Percentiles rank a stretch among this genome's conserved stretches.
phyloP scores from a whole-genome alignment of 2,113 vertebrate species.

The Pitta sordida region DNA sequence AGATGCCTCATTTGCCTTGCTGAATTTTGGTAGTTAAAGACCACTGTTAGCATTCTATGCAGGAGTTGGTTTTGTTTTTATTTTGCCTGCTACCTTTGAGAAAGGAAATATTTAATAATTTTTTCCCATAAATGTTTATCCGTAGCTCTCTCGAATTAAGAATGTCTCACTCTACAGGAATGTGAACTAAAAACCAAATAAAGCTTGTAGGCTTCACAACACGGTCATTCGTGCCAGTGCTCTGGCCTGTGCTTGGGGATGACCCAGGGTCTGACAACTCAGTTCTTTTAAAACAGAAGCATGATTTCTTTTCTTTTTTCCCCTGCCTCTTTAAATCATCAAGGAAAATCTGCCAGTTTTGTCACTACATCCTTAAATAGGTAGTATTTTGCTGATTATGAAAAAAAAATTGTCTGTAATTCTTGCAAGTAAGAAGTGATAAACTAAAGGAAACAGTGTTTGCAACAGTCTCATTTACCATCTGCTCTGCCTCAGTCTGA shows the following conservation, averaged over 20 bases:
- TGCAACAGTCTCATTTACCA: background rate
- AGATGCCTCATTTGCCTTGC: background rate
- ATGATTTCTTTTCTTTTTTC: background rate
- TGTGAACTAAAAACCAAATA: constrained; percentile 64
- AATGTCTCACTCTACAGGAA: constrained; percentile 62
- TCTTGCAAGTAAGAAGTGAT: background rate
- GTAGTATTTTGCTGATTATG: background rate
- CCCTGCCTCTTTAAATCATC: background rate
- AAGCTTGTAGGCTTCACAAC: constrained; percentile 50
- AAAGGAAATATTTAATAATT: constrained; percentile 63
- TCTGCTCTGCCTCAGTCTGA: background rate
- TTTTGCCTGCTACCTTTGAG: constrained; percentile 50
- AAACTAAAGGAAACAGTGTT: background rate
- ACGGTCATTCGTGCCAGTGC: constrained; percentile 27
- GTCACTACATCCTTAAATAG: background rate
- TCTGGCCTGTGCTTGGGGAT: constrained; percentile 43
- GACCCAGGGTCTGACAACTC: constrained; percentile 35
- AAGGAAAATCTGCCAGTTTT: background rate
- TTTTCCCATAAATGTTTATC: constrained; percentile 61
- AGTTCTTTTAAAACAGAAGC: constrained; percentile 8
- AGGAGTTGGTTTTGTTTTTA: background rate
- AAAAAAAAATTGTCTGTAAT: background rate
- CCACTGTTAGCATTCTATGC: background rate
- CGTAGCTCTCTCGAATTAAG: background rate
- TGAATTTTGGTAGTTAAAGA: background rate